A percentile compares a stretch with the other conserved stretches of the same genome.
Conservation (phyloP, 1,140 invertebrate genomes). For the Panulirus ornatus region DNA sequence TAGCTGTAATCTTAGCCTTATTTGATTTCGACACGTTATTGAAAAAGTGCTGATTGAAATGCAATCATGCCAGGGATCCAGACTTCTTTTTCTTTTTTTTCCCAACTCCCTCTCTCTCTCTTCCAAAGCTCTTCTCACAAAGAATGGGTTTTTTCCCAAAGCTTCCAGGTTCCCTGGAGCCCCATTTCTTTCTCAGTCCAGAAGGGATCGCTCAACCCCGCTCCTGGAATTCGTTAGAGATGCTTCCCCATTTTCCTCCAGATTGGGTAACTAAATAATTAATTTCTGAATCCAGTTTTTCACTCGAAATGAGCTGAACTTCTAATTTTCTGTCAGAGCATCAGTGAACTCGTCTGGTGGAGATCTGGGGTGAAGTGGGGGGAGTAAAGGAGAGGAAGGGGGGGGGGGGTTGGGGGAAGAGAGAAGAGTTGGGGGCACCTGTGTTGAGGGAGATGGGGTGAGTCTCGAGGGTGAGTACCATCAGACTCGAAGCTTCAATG, state of each 20-base stretch:
- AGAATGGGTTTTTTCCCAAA: conserved; percentile 1
- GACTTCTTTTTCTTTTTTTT: neutral
- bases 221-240: conserved; percentile 50
- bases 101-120: neutral
- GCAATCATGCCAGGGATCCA: conserved; percentile 23
- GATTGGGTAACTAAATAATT: conserved; percentile 68
- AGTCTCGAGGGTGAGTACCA: neutral
- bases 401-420: neutral
- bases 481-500: neutral
- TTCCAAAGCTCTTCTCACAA: neutral
- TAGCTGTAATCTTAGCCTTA: conserved; percentile 70
- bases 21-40: conserved; percentile 69
- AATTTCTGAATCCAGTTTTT: conserved; percentile 71
- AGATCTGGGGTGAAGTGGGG: neutral
- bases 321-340: conserved; percentile 63
- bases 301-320: conserved; percentile 58
- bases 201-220: neutral
- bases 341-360: neutral
- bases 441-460: neutral
- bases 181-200: neutral
- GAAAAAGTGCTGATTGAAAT: conserved; percentile 69
- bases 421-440: neutral
- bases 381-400: neutral
- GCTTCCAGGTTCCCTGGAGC: neutral
- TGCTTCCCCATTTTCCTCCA: conserved; percentile 58